These are phyloP conservation scores for Calliphora vomitoria DNA, from an alignment of 2,888 invertebrate genomes.

Conservation along the genomic window DNA sequence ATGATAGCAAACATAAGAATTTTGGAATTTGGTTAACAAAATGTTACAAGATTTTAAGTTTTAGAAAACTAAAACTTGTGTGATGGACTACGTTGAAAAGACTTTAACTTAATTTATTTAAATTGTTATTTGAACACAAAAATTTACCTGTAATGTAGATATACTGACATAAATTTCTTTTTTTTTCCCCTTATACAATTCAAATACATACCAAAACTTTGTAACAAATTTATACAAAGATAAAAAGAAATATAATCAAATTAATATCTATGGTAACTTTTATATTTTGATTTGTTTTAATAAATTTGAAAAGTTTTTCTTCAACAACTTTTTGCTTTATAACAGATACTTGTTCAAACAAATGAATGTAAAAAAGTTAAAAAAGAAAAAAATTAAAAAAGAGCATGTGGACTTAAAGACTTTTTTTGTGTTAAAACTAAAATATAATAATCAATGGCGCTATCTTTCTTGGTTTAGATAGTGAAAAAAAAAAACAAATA, in stretches of 20 bases:
- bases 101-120: too few relatives aligned
- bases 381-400: neutral
- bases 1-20: too few relatives aligned
- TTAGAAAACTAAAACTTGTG: too few relatives aligned
- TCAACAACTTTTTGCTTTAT: slow-evolving; percentile 43
- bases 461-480: slow-evolving; percentile 17
- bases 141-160: neutral
- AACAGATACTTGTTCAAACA: slow-evolving; percentile 18
- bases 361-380: neutral
- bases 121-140: neutral
- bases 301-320: slow-evolving; percentile 46
- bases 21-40: too few relatives aligned
- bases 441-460: slow-evolving; percentile 41
- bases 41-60: too few relatives aligned
- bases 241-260: slow-evolving; percentile 45
- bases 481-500: neutral
- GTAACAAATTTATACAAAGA: slow-evolving; percentile 20
- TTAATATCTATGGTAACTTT: slow-evolving; percentile 53
- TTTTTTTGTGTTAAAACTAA: neutral
- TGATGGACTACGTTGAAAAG: too few relatives aligned
- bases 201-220: slow-evolving; percentile 53
- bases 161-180: neutral
- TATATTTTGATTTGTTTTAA: slow-evolving; percentile 40
- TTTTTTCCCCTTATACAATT: slow-evolving; percentile 26
- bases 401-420: too few relatives aligned